phyloP scores from a whole-genome alignment of 2,797 vertebrate species.

The Tauraco hartlaubi region DNA sequence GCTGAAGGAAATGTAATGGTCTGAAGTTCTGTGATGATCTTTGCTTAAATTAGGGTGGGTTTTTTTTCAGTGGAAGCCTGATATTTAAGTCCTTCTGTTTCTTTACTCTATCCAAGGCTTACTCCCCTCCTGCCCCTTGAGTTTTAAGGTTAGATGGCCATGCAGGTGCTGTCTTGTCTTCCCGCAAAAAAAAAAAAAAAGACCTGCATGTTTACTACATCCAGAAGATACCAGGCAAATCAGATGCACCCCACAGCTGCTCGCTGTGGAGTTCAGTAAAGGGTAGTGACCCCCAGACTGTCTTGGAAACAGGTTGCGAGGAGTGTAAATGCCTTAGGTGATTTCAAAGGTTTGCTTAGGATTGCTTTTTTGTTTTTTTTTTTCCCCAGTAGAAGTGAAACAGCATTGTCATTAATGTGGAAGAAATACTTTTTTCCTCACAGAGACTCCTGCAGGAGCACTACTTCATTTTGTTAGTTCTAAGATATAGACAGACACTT shows the following conservation, averaged over 20 bases:
- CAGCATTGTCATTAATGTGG: not conserved
- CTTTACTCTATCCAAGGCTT: not conserved
- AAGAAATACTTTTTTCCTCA: not conserved
- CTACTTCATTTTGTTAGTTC: not conserved
- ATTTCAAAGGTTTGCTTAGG: not conserved
- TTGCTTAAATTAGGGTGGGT: not conserved
- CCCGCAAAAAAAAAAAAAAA: not conserved
- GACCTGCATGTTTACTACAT: not conserved
- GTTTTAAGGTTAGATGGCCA: not conserved
- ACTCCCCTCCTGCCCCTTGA: fast-evolving
- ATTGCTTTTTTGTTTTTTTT: not conserved
- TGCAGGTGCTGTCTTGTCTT: not conserved
- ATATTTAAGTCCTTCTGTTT: not conserved
- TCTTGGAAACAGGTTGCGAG: fast-evolving
- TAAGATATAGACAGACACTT: not conserved
- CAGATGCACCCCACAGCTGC: fast-evolving
- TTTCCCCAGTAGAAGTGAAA: not conserved
- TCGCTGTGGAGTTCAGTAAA: not conserved
- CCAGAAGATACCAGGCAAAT: not conserved
- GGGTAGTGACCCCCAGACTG: not conserved
- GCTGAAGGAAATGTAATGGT: not conserved
- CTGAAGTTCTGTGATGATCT: not conserved
- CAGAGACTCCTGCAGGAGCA: not conserved
- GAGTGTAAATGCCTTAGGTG: not conserved
- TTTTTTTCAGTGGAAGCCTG: not conserved